A percentile compares a stretch with the other conserved stretches of the same genome.
phyloP scores from a whole-genome alignment of 2,113 vertebrate genomes.

The Pluvianellus socialis region DNA sequence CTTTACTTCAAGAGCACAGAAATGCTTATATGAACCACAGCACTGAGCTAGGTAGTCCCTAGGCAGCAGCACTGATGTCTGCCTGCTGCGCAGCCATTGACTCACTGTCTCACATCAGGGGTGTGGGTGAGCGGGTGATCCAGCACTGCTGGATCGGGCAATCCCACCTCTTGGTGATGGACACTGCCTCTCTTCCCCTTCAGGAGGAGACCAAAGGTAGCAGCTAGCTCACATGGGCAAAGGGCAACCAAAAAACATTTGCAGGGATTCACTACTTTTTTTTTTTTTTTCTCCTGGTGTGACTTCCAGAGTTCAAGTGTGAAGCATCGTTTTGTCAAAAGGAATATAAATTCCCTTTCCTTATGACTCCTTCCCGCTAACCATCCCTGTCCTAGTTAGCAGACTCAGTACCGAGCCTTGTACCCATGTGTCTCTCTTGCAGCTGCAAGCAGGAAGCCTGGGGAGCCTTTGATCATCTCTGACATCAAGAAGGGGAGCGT shows the following conservation, averaged over 20 bases:
- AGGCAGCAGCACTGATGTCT: background rate
- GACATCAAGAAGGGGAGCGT: conserved; percentile 96
- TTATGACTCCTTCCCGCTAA: background rate
- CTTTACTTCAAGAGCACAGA: background rate
- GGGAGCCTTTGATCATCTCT: conserved; percentile 94
- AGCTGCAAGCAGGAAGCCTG: conserved; percentile 89
- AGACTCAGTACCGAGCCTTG: background rate
- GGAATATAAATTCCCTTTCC: background rate
- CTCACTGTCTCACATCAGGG: background rate
- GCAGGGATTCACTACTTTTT: background rate
- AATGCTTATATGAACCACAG: background rate
- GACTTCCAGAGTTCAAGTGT: background rate
- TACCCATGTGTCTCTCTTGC: conserved; percentile 8
- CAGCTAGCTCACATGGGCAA: background rate
- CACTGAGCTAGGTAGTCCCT: background rate
- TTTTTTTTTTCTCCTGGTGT: background rate
- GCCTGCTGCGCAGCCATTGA: background rate
- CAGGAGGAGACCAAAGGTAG: background rate
- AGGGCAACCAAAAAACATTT: background rate
- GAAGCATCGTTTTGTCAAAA: background rate
- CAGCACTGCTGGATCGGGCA: background rate
- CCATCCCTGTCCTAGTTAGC: rapidly evolving
- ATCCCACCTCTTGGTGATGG: background rate
- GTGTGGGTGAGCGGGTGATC: background rate
- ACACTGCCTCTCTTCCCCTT: background rate